Evolutionary conservation across 2,888 invertebrate species (phyloP), one percentile per base, ranked within the genome.

Genomic region (Anaspis maculata): DNA sequence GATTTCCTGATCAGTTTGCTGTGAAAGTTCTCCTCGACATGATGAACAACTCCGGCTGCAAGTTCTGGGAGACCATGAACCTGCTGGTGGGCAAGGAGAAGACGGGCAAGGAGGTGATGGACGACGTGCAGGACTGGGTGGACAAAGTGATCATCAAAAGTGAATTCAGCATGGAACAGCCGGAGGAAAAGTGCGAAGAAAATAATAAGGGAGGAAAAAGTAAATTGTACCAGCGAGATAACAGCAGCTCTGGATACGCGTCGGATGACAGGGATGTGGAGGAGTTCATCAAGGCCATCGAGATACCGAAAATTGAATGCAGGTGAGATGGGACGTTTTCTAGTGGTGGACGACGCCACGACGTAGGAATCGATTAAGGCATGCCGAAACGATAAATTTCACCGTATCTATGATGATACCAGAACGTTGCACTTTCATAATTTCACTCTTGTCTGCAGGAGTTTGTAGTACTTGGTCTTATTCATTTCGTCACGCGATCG

Each of bases 61-160:
- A 19, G 24, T 76, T 78, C 55, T 77, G 77, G 77, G 72, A 73
- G 28, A 77, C 75, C n/a, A 71, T 78, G 39, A 74, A 77, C 39
- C 64, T 77, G 21, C 65, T 78, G 11, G 72, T 74, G 10, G 73
- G 68, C 16, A 66, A 69, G 5, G 73, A 71, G 25, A 60, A 68
- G 22, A 69, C 70, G 3, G 64, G 67, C n/a, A 62, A 64, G 14
- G 72, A 72, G 27, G 43, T 44, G 11, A 45, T 41, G 27, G 59
- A 58, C 16, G 62, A 62, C 28, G 53, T 57, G 3, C 51, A 57
- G 23, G 58, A 58, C 32, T 61, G 59, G 61, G 52, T 59, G 15
- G 53, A 59, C 5, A 52, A 51, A 33, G 37, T 59, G 22, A 41
- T 58, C 13, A 41, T 44, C 10, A 49, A 45, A 26, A 48, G 32